phyloP scores from a whole-genome alignment of 2,888 invertebrate species.

The Coecobrya sp. region DNA sequence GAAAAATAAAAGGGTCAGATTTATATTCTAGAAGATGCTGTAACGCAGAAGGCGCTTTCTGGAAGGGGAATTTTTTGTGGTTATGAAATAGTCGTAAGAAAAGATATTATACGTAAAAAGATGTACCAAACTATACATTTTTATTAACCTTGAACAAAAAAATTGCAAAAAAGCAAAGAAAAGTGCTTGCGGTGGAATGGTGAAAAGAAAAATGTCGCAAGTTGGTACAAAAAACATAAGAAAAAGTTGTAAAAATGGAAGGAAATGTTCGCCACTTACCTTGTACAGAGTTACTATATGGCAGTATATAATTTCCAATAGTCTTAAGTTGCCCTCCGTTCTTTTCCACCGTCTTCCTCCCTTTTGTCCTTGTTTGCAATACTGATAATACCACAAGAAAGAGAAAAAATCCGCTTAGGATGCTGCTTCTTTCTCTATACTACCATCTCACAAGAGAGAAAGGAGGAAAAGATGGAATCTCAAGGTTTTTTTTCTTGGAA shows the following conservation, averaged over 20 bases:
- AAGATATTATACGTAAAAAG: no score
- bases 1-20: no score
- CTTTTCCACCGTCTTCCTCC: conserved; percentile 3
- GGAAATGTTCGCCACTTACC: background rate
- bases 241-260: background rate
- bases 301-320: background rate
- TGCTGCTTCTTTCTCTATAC: background rate
- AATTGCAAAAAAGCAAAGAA: no score
- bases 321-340: background rate
- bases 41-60: no score
- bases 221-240: background rate
- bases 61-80: no score
- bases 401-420: background rate
- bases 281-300: background rate
- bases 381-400: background rate
- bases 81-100: no score
- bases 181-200: no score
- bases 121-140: no score
- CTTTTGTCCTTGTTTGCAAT: background rate
- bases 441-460: background rate
- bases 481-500: background rate
- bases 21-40: no score
- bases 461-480: background rate
- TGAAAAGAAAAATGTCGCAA: background rate
- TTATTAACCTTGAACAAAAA: no score